phyloP scores from a whole-genome alignment of 2,113 vertebrate species.

The Picathartes gymnocephalus region DNA sequence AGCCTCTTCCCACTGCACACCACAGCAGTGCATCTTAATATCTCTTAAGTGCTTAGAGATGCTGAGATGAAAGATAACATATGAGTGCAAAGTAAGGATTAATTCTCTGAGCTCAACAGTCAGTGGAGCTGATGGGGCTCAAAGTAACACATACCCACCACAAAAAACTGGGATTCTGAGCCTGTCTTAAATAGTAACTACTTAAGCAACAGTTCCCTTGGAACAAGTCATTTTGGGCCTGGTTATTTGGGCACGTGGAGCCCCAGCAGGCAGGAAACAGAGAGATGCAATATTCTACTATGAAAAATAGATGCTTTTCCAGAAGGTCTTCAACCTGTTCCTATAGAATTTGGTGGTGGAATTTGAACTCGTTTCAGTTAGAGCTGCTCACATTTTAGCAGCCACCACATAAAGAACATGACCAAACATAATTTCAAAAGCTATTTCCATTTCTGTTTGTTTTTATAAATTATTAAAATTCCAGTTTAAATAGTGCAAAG shows the following conservation, averaged over 20 bases:
- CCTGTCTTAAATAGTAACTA: not conserved
- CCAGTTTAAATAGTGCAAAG: slow-evolving; percentile 30
- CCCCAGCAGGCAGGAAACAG: not conserved
- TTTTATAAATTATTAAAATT: slow-evolving; percentile 45
- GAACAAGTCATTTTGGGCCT: not conserved
- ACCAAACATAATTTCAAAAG: slow-evolving; percentile 1
- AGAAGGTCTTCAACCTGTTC: not conserved
- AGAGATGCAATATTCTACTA: not conserved
- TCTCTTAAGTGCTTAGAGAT: slow-evolving; percentile 22
- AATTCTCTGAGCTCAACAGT: slow-evolving; percentile 6
- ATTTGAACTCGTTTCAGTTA: not conserved
- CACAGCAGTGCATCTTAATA: not conserved
- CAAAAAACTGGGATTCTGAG: not conserved
- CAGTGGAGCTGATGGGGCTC: not conserved
- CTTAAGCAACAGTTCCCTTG: not conserved
- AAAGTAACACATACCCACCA: not conserved
- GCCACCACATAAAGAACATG: not conserved
- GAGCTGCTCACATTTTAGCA: not conserved
- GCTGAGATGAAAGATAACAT: not conserved
- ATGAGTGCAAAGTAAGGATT: not conserved
- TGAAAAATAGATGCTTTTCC: not conserved
- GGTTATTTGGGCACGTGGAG: not conserved
- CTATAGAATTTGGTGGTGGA: not conserved
- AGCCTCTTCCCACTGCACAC: not conserved
- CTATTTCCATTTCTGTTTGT: slow-evolving; percentile 35